Base-by-base conservation (phyloP, 2,797 vertebrate genomes). In the Lophius americanus region DNA sequence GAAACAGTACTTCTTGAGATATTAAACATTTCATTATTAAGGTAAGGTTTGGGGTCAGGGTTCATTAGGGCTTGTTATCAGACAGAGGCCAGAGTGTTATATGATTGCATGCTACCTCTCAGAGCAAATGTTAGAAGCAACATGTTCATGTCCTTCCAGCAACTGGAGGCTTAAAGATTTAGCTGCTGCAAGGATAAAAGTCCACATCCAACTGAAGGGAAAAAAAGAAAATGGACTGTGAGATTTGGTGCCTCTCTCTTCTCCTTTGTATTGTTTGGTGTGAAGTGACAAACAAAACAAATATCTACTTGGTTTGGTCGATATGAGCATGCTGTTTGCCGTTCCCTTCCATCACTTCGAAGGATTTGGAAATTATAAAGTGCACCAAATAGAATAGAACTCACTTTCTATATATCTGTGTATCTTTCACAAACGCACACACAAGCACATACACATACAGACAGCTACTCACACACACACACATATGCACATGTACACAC, bases 181-280 rank as follows among this genome's bases (percentile, higher is more conserved):
- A 53, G 73, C 82, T 78, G 70, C 75, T 37, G 77, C 63, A 76
- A 66, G 68, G 68, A 90, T 88, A 79, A 88, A 88, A 91, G 83
- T 81, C 70, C 69, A 74, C 58, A 75, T 81, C 70, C 73, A 90
- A 76, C 77, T 90, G 83, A 71, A 71, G 55, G 76, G 70, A 58
- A 66, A 68, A 82, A 79, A 23, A 23, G 23, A 23, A 23, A 23
- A 23, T 23, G 64, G 52, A 82, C 68, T 64, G 82, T 71, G 70
- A 76, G 73, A 83, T 82, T 59, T 74, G 63, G 57, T 75, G 68
- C 46, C 66, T 75, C 51, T 55, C 78, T 75, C 56, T 41, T 68
- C 54, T 79, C 65, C 71, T 81, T 83, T 81, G 63, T 78, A 54
- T 79, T 82, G 72, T 82, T 70, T 73, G 37, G 59, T 74, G 62